A percentile compares a stretch with the other conserved stretches of the same genome.
These are phyloP conservation scores for Bubo blakistoni DNA, from an alignment of 2,113 vertebrate genomes.

Conservation along the genomic window DNA sequence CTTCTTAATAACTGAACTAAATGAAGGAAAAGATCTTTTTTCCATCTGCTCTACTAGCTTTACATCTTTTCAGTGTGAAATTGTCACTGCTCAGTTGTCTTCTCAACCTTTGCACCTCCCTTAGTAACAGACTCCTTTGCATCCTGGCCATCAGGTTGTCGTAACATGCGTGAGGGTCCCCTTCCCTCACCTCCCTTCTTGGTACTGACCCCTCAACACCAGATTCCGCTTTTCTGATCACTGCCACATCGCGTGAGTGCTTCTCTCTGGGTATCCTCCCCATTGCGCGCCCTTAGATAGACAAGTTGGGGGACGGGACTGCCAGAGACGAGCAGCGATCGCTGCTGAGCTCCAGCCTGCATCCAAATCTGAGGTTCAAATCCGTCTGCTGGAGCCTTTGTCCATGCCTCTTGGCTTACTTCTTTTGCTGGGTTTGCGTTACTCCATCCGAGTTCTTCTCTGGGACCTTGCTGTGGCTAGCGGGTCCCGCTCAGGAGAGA, in stretches of 20 bases:
- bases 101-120: background rate
- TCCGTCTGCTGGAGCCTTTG: background rate
- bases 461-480: background rate
- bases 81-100: background rate
- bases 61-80: background rate
- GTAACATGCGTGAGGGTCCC: background rate
- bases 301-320: background rate
- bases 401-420: background rate
- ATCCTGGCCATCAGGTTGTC: background rate
- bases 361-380: background rate
- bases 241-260: fast-evolving
- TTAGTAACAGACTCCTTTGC: background rate
- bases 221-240: background rate
- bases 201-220: background rate
- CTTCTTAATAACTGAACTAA: background rate
- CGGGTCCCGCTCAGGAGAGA: background rate
- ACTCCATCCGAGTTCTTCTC: background rate
- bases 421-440: background rate
- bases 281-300: fast-evolving
- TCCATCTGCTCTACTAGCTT: background rate
- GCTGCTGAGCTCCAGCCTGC: background rate
- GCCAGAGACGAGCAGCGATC: background rate
- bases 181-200: background rate
- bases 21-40: background rate
- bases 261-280: background rate